A percentile compares a stretch with the other conserved stretches of the same genome.
phyloP scores from a whole-genome alignment of 2,888 invertebrate species.

The Dynastes hyllus region DNA sequence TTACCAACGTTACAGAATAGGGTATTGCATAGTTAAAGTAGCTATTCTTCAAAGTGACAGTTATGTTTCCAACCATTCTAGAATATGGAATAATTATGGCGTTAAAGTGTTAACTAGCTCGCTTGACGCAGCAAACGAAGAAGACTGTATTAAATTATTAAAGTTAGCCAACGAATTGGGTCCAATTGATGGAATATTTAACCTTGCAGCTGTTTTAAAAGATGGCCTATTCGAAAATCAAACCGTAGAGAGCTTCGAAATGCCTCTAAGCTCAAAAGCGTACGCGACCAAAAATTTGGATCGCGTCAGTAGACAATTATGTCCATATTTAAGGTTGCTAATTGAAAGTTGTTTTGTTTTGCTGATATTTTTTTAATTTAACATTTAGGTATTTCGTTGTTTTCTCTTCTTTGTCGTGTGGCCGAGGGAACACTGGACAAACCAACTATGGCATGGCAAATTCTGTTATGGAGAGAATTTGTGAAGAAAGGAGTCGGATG shows the following conservation, averaged over 20 bases:
- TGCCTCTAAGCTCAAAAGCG: constrained; percentile 84
- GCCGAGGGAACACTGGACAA: constrained; percentile 93
- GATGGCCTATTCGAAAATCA: constrained; percentile 87
- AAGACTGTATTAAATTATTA: constrained; percentile 82
- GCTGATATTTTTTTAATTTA: too few relatives aligned
- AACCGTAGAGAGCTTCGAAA: constrained; percentile 79
- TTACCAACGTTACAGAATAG: constrained; percentile 84
- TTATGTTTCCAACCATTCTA: constrained; percentile 59
- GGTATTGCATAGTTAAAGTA: constrained; percentile 68
- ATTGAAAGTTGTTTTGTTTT: too few relatives aligned
- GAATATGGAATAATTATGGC: constrained; percentile 82
- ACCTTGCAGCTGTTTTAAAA: constrained; percentile 86
- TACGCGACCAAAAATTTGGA: constrained; percentile 84
- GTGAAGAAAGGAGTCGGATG: constrained; percentile 80
- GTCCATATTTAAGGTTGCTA: constrained; percentile 49
- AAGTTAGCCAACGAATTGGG: constrained; percentile 77
- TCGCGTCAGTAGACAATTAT: constrained; percentile 70
- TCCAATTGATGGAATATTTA: constrained; percentile 89
- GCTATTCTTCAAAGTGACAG: too few relatives aligned
- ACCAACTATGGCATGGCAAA: constrained; percentile 94
- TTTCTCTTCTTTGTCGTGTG: constrained; percentile 94
- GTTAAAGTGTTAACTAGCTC: constrained; percentile 80
- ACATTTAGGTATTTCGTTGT: constrained; percentile 80
- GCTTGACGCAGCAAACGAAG: constrained; percentile 79
- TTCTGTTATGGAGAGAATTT: constrained; percentile 91